Conservation (phyloP, 1,140 invertebrate genomes). For the Pseudomyrmex cubaensis region DNA sequence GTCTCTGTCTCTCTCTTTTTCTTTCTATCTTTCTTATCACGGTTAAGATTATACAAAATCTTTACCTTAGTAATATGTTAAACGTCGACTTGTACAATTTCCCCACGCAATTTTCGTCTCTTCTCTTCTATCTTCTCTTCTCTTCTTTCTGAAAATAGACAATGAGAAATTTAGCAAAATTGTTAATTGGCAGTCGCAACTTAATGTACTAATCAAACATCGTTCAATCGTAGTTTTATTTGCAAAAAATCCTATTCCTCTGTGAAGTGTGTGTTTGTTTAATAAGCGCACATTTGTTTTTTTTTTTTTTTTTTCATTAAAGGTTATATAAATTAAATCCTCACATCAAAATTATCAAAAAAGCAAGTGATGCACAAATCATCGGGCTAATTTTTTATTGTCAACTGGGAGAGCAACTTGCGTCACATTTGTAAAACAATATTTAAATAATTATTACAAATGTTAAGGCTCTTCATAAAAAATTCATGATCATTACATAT, state of each 20-base stretch:
- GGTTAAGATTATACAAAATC: slow-evolving; percentile 83
- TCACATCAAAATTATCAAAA: background rate
- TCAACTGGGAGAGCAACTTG: background rate
- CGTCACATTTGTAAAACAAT: background rate
- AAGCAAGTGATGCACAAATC: background rate
- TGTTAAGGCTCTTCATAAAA: background rate
- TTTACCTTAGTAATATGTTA: slow-evolving; percentile 84
- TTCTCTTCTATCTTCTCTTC: slow-evolving; percentile 26
- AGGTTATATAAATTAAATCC: slow-evolving; percentile 7
- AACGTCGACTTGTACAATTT: slow-evolving; percentile 67
- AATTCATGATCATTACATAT: background rate
- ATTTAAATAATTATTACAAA: slow-evolving; percentile 24
- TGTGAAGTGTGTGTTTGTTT: slow-evolving; percentile 56
- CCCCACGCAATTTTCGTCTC: background rate
- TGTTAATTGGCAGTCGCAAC: background rate
- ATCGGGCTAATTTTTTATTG: slow-evolving; percentile 1
- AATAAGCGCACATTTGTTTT: slow-evolving; percentile 13
- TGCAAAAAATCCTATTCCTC: slow-evolving; percentile 15
- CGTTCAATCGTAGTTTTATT: slow-evolving; percentile 14
- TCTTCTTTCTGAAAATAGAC: slow-evolving; percentile 82
- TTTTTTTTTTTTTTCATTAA: background rate
- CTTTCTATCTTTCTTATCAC: slow-evolving; percentile 26
- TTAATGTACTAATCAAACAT: slow-evolving; percentile 21
- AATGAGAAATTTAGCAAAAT: slow-evolving; percentile 71
- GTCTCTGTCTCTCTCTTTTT: slow-evolving; percentile 20